A percentile compares a stretch with the other conserved stretches of the same genome.
Evolutionary conservation across 2,113 vertebrate species (phyloP).

Genomic region (Eptesicus fuscus): DNA sequence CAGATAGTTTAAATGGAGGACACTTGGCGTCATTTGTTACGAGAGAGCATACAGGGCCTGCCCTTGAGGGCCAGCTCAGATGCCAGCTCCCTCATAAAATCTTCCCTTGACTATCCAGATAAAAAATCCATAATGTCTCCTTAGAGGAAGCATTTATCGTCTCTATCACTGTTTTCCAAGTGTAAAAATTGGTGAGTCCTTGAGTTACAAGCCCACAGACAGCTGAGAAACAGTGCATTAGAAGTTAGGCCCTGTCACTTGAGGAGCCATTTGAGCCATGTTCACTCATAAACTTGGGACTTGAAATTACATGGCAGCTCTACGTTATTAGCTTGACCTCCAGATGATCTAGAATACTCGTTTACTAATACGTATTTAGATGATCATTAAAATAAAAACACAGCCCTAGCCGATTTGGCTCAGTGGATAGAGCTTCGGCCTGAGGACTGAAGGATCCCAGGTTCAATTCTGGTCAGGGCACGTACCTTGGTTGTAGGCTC

Average conservation of each 20-base stretch:
- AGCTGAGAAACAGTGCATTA: neutral
- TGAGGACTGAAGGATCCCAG: no score
- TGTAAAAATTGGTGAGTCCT: neutral
- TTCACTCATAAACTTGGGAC: neutral
- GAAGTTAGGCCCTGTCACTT: neutral
- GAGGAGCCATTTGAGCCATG: neutral
- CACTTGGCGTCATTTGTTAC: constrained; percentile 18
- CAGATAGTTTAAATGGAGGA: constrained; percentile 24
- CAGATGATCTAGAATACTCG: neutral
- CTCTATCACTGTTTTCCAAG: constrained; percentile 35
- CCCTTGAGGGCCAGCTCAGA: constrained; percentile 36
- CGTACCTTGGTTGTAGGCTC: no score
- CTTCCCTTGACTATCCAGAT: constrained; percentile 34
- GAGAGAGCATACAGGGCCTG: neutral
- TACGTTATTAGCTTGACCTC: neutral
- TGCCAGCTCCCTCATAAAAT: constrained; percentile 13
- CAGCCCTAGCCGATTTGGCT: no score
- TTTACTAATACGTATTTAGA: neutral
- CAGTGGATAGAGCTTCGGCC: no score
- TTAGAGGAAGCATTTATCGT: constrained; percentile 35
- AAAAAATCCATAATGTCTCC: constrained; percentile 50
- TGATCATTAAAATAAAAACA: constrained; percentile 24
- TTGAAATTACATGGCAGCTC: neutral
- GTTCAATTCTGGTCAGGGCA: no score
- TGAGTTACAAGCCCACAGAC: neutral